phyloP scores from a whole-genome alignment of 2,113 vertebrate species.

The Microcebus tavaratra region DNA sequence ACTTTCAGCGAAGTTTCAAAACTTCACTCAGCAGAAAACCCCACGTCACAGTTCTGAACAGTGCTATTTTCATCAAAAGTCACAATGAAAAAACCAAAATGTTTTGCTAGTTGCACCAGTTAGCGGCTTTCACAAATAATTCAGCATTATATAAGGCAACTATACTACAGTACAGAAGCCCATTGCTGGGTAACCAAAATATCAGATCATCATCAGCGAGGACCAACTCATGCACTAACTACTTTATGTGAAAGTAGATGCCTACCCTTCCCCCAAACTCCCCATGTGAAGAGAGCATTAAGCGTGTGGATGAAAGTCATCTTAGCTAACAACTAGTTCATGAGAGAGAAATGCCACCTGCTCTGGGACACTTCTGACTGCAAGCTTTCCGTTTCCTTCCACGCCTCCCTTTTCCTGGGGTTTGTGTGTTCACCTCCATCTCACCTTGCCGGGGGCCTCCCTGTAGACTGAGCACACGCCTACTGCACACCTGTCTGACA shows the following conservation, averaged over 20 bases:
- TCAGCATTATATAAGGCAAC: neutral
- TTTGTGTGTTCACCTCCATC: neutral
- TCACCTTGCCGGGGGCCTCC: neutral
- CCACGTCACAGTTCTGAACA: neutral
- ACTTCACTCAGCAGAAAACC: neutral
- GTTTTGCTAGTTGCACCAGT: neutral
- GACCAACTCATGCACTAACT: neutral
- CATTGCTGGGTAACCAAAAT: neutral
- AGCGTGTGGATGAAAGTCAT: neutral
- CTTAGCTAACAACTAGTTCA: accelerated
- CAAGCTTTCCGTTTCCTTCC: neutral
- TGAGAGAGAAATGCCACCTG: neutral
- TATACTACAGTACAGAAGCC: neutral
- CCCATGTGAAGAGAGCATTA: no score
- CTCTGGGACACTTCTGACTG: no score
- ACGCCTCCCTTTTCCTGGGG: neutral
- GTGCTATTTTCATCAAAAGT: neutral
- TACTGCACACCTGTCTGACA: neutral
- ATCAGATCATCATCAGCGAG: neutral
- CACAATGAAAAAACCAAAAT: neutral
- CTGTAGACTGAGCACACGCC: accelerated
- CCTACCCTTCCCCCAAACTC: accelerated
- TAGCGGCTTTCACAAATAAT: neutral
- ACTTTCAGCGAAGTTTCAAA: neutral
- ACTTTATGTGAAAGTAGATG: neutral